Evolutionary conservation across 1,140 invertebrate genomes (phyloP).

Genomic region (Zaprionus nigranus): DNA sequence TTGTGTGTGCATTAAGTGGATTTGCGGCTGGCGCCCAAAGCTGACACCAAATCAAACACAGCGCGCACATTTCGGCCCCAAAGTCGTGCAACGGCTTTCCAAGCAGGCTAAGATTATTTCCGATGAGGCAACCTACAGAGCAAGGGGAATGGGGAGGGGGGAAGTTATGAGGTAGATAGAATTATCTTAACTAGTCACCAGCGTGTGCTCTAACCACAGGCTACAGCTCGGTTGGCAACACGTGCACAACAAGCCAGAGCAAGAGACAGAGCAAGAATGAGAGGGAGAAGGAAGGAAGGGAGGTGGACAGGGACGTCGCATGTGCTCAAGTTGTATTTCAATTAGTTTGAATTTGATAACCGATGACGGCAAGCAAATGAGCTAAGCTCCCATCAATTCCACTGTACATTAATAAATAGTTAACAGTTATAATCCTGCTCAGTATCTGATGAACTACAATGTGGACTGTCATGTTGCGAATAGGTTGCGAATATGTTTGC

Average conservation of each 20-base stretch:
- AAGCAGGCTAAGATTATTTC: constrained; percentile 5
- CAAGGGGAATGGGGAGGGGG: too few relatives aligned
- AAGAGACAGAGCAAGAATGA: not conserved
- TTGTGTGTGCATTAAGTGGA: constrained; percentile 40
- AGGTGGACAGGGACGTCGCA: not conserved
- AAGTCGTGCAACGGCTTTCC: not conserved
- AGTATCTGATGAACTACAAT: not conserved
- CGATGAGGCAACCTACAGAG: not conserved
- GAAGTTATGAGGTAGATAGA: not conserved
- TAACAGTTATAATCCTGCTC: not conserved
- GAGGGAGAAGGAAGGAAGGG: not conserved
- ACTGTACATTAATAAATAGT: constrained; percentile 4
- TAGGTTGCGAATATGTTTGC: too few relatives aligned
- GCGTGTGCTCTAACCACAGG: constrained; percentile 11
- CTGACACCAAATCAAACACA: constrained; percentile 50
- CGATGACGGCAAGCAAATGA: not conserved
- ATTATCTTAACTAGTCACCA: constrained; percentile 28
- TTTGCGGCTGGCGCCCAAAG: constrained; percentile 45
- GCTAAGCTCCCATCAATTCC: not conserved
- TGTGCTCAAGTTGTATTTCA: constrained; percentile 22
- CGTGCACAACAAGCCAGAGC: not conserved
- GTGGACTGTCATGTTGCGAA: not conserved
- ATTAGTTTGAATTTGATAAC: constrained; percentile 29
- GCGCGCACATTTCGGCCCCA: not conserved
- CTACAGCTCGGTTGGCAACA: not conserved